Evolutionary conservation across 2,888 invertebrate species (phyloP).

Genomic region (Marronus borbonicus): DNA sequence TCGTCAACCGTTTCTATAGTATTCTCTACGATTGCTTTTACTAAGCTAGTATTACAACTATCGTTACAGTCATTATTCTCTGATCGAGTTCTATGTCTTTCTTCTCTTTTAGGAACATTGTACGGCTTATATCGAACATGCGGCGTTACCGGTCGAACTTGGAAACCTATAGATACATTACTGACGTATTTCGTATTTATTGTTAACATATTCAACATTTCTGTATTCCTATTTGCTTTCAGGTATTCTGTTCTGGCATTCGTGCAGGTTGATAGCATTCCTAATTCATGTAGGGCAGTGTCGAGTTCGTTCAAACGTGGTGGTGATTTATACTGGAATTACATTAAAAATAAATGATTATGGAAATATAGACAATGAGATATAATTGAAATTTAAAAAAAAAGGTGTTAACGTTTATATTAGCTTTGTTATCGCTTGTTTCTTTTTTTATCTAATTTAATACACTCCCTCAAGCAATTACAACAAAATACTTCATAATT

Average conservation of each 20-base stretch:
- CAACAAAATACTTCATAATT: conserved; percentile 38
- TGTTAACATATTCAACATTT: conserved; percentile 70
- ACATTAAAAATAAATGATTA: neutral
- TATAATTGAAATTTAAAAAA: too few relatives aligned
- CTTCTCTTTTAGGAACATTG: conserved; percentile 72
- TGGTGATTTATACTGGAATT: conserved; percentile 39
- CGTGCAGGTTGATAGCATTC: conserved; percentile 76
- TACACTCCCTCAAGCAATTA: conserved; percentile 8
- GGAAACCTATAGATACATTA: conserved; percentile 76
- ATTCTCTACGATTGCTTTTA: conserved; percentile 63
- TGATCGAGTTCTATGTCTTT: conserved; percentile 76
- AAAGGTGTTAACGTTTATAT: too few relatives aligned
- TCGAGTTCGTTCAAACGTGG: conserved; percentile 72
- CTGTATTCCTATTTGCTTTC: conserved; percentile 69
- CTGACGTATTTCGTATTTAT: conserved; percentile 76
- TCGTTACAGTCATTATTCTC: conserved; percentile 74
- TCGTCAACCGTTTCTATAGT: conserved; percentile 62
- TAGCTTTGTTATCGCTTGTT: neutral
- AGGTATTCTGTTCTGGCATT: conserved; percentile 75
- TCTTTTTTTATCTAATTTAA: neutral
- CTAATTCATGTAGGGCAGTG: conserved; percentile 75
- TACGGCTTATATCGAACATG: conserved; percentile 76
- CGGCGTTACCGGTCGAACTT: conserved; percentile 73
- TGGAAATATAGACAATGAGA: too few relatives aligned
- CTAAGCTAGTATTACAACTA: conserved; percentile 58